These are phyloP conservation scores for Drosophila differens DNA, from an alignment of 2,888 invertebrate species.

Conservation along the genomic window DNA sequence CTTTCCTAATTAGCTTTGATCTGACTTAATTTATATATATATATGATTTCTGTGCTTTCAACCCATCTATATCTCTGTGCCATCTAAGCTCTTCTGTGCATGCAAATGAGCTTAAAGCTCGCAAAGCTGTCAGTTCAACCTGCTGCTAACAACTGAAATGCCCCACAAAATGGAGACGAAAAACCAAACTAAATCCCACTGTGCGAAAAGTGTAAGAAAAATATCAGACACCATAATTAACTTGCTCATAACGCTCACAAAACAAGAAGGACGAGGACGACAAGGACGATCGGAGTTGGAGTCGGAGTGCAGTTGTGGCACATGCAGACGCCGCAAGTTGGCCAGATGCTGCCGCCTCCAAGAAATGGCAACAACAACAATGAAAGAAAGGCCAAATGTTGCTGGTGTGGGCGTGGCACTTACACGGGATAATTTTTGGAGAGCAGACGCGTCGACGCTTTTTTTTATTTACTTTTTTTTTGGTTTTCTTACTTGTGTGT, in stretches of 20 bases:
- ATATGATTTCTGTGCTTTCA: background rate
- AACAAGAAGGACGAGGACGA: slow-evolving; percentile 34
- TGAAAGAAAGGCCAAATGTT: slow-evolving; percentile 35
- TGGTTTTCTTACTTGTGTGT: slow-evolving; percentile 3
- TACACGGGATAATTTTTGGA: slow-evolving; percentile 56
- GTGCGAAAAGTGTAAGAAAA: slow-evolving; percentile 47
- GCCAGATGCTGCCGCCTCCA: slow-evolving; percentile 60
- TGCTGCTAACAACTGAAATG: slow-evolving; percentile 21
- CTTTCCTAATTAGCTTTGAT: background rate
- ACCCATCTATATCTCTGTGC: background rate
- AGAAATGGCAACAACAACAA: slow-evolving; percentile 14
- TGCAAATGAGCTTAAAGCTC: background rate
- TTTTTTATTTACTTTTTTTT: slow-evolving; percentile 2
- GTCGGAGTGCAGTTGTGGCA: background rate
- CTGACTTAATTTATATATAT: background rate
- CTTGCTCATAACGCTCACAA: slow-evolving; percentile 73
- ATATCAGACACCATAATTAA: slow-evolving; percentile 79
- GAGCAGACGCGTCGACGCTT: slow-evolving; percentile 27
- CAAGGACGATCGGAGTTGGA: slow-evolving; percentile 31
- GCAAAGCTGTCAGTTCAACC: background rate
- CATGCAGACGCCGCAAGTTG: slow-evolving; percentile 37
- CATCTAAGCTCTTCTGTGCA: background rate
- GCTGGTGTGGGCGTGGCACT: slow-evolving; percentile 59
- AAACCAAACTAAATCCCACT: slow-evolving; percentile 14
- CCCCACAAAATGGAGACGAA: background rate